Conservation (phyloP, 2,797 vertebrate species). For the Notolepis coatsorum region DNA sequence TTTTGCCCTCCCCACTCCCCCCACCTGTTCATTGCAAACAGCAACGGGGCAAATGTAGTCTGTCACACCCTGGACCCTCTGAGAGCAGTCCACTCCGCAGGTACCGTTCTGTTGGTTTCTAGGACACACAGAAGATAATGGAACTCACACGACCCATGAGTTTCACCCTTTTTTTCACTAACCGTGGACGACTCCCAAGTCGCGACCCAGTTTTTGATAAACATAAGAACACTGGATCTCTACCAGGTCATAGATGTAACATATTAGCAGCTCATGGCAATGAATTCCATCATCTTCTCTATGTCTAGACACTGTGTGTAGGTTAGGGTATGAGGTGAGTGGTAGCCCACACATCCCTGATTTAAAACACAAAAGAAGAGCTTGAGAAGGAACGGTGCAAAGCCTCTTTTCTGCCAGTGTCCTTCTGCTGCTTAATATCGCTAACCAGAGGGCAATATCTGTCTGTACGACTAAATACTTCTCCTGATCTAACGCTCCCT, state of each 20-base stretch:
- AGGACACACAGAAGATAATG: constrained; percentile 95
- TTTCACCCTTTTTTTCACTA: constrained; percentile 26
- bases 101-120: constrained; percentile 99
- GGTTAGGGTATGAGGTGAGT: constrained; percentile 79
- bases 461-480: constrained; percentile 42
- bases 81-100: constrained; percentile 95
- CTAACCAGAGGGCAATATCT: constrained; percentile 60
- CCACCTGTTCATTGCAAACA: constrained; percentile 97
- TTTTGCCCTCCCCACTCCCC: constrained; percentile 89
- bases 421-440: constrained; percentile 65
- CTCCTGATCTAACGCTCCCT: constrained; percentile 57
- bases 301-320: constrained; percentile 89
- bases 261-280: constrained; percentile 73
- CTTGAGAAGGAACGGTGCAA: constrained; percentile 51
- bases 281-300: constrained; percentile 96
- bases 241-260: constrained; percentile 17
- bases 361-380: no score
- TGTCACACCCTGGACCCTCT: constrained; percentile 96
- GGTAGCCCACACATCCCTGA: constrained; percentile 56
- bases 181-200: constrained; percentile 25
- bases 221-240: background rate
- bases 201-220: constrained; percentile 11
- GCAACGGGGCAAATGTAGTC: constrained; percentile 97
- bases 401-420: constrained; percentile 53
- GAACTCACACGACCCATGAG: constrained; percentile 83